phyloP scores from a whole-genome alignment of 1,140 invertebrate species.

The Ceratina japonica region DNA sequence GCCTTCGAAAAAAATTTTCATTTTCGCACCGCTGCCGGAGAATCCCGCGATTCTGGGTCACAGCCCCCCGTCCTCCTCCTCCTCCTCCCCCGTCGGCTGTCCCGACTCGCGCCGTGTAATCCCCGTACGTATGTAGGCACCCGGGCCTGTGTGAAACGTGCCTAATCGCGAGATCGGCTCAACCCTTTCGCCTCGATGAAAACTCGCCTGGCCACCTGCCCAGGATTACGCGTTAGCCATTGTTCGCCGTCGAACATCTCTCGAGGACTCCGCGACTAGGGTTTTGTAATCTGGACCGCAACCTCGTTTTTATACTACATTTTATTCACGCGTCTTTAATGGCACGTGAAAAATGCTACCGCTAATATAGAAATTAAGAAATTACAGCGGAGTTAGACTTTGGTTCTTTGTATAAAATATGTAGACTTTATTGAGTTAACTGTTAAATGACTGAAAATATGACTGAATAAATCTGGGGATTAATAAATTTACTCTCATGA shows the following conservation, averaged over 20 bases:
- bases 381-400: no score
- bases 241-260: slow-evolving; percentile 16
- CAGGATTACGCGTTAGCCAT: slow-evolving; percentile 63
- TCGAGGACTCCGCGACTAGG: background rate
- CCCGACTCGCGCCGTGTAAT: slow-evolving; percentile 21
- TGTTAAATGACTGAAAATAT: no score
- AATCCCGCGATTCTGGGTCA: slow-evolving; percentile 41
- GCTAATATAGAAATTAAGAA: no score
- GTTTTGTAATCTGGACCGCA: slow-evolving; percentile 25
- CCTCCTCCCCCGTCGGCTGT: background rate
- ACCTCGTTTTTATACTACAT: background rate
- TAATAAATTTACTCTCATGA: no score
- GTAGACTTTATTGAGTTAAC: no score
- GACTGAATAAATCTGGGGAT: no score
- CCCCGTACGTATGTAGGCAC: slow-evolving; percentile 19
- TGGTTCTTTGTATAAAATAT: no score
- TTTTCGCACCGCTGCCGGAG: slow-evolving; percentile 9
- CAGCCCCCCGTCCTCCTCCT: background rate
- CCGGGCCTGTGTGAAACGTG: slow-evolving; percentile 51
- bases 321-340: background rate
- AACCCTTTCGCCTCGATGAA: slow-evolving; percentile 65
- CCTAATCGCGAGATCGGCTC: slow-evolving; percentile 65
- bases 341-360: background rate
- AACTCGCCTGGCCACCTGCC: slow-evolving; percentile 63
- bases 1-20: slow-evolving; percentile 30